Conservation (phyloP, 2,888 invertebrate species). For the Congeria kusceri region DNA sequence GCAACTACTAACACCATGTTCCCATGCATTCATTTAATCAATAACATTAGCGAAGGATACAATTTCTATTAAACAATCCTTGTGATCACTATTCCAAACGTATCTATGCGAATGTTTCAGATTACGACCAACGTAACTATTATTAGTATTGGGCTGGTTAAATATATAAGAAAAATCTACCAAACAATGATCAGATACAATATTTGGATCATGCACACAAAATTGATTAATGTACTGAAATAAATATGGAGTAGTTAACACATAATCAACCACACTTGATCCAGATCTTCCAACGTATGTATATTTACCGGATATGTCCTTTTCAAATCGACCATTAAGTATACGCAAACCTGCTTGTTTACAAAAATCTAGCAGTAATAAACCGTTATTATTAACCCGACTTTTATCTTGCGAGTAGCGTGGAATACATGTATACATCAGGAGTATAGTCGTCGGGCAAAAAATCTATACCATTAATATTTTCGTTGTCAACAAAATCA, state of each 20-base stretch:
- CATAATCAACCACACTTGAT: neutral
- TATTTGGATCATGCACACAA: neutral
- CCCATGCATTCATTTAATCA: neutral
- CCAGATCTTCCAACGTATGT: neutral
- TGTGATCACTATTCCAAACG: neutral
- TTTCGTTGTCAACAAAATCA: slow-evolving; percentile 13
- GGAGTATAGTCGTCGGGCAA: slow-evolving; percentile 2
- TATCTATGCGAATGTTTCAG: neutral
- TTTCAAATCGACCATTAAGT: slow-evolving; percentile 2
- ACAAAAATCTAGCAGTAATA: slow-evolving; percentile 17
- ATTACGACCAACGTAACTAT: no score
- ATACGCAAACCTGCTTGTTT: slow-evolving; percentile 20
- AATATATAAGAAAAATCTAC: neutral
- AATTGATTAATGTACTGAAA: neutral
- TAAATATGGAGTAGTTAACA: neutral
- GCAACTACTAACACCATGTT: no score
- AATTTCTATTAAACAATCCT: neutral
- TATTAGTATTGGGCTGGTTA: no score
- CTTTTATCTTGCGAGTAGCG: slow-evolving; percentile 14
- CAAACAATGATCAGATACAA: slow-evolving; percentile 1
- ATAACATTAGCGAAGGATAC: no score
- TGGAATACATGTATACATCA: neutral
- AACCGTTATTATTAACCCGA: slow-evolving; percentile 12
- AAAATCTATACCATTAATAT: neutral
- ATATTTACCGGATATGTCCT: slow-evolving; percentile 11